Evolutionary conservation across 2,113 vertebrate species (phyloP).

Genomic region (Takifugu flavidus): DNA sequence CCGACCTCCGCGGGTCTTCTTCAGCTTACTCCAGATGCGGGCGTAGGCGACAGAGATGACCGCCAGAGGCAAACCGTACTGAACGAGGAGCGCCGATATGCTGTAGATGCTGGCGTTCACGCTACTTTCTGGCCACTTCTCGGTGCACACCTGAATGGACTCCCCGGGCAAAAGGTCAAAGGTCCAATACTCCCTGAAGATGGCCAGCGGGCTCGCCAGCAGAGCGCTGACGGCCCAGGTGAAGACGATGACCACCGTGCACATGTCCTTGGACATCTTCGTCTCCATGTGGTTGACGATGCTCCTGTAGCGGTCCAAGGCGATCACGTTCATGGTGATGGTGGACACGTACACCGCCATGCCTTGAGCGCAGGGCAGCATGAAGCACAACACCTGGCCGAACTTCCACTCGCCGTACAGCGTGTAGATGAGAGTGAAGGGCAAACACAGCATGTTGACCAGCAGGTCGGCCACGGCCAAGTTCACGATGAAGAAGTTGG

Average conservation of each 20-base stretch:
- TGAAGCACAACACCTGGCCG: conserved; percentile 84
- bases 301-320: conserved; percentile 88
- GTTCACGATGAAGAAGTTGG: conserved; percentile 94
- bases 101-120: conserved; percentile 86
- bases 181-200: conserved; percentile 87
- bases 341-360: conserved; percentile 92
- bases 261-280: conserved; percentile 87
- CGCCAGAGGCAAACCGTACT: conserved; percentile 84
- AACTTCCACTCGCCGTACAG: conserved; percentile 89
- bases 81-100: conserved; percentile 83
- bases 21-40: conserved; percentile 89
- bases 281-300: conserved; percentile 89
- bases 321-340: conserved; percentile 90
- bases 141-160: conserved; percentile 84
- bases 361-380: conserved; percentile 89
- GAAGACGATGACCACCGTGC: conserved; percentile 82
- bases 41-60: conserved; percentile 87
- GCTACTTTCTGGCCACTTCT: conserved; percentile 86
- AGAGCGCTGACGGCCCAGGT: conserved; percentile 87
- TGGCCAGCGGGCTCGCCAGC: conserved; percentile 89
- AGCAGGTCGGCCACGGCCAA: conserved; percentile 89
- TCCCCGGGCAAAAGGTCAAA: conserved; percentile 80
- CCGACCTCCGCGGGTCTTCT: conserved; percentile 74
- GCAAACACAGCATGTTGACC: conserved; percentile 88
- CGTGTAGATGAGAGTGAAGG: conserved; percentile 89